Evolutionary conservation across 2,113 vertebrate species (phyloP).

Genomic region (Shinisaurus crocodilurus): DNA sequence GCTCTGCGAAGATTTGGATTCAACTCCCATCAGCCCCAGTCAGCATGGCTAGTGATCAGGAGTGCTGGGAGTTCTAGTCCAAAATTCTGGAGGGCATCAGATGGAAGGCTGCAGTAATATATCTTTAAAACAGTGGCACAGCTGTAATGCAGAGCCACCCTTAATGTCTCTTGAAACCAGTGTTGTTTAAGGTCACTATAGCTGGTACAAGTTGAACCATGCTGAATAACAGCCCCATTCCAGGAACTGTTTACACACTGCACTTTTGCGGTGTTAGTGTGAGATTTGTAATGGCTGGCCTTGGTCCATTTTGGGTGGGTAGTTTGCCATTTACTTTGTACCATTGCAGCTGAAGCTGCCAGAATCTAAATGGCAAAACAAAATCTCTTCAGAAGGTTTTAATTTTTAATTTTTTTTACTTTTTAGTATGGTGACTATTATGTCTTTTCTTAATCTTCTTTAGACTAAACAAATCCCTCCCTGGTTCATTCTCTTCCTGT

Average conservation of each 20-base stretch:
- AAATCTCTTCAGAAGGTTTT: neutral
- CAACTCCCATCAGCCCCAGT: no score
- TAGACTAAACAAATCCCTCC: neutral
- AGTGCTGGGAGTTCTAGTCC: no score
- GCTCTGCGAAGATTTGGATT: no score
- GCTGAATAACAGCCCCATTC: neutral
- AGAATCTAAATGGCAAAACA: neutral
- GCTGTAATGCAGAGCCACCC: neutral
- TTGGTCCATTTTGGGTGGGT: neutral
- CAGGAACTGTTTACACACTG: neutral
- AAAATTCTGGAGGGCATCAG: no score
- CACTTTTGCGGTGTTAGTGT: neutral
- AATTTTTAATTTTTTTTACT: neutral
- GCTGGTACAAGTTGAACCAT: neutral
- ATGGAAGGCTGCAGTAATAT: no score
- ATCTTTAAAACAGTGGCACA: neutral
- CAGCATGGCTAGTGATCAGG: no score
- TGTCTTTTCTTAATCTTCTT: neutral
- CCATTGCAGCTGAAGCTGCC: neutral
- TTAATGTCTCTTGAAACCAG: neutral
- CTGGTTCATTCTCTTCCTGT: neutral
- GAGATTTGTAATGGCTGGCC: neutral
- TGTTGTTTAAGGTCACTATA: neutral
- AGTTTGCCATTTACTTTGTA: neutral
- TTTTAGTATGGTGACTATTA: neutral